Conservation (phyloP, 2,113 vertebrate genomes). For the Ifrita kowaldi region DNA sequence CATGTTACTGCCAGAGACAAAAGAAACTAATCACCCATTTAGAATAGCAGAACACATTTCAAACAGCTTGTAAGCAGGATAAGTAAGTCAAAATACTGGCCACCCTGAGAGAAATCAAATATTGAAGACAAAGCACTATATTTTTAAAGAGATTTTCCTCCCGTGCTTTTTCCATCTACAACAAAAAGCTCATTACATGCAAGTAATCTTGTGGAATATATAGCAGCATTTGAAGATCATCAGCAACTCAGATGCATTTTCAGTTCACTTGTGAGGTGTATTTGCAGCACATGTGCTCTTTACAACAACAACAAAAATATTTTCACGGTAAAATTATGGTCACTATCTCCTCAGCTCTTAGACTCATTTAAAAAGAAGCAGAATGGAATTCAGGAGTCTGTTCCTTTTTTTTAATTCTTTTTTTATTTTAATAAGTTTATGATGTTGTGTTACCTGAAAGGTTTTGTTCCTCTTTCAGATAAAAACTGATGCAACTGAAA, state of each 20-base stretch:
- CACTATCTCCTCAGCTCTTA: slow-evolving; percentile 17
- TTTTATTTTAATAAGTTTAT: not conserved
- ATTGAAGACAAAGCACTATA: slow-evolving; percentile 66
- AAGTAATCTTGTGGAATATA: slow-evolving; percentile 63
- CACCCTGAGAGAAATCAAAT: slow-evolving; percentile 76
- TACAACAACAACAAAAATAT: slow-evolving; percentile 54
- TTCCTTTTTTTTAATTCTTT: not conserved
- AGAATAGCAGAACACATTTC: slow-evolving; percentile 64
- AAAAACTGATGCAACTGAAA: slow-evolving; percentile 28
- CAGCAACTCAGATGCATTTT: slow-evolving; percentile 61
- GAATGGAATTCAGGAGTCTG: not conserved
- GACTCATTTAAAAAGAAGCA: slow-evolving; percentile 11
- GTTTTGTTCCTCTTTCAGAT: not conserved
- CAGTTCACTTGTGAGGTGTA: slow-evolving; percentile 55
- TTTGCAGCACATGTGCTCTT: slow-evolving; percentile 44
- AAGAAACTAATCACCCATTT: slow-evolving; percentile 63
- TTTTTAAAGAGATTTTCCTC: slow-evolving; percentile 49
- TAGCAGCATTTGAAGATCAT: slow-evolving; percentile 72
- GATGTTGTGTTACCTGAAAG: not conserved
- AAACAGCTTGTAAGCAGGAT: slow-evolving; percentile 69
- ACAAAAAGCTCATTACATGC: slow-evolving; percentile 68
- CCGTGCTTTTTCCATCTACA: slow-evolving; percentile 67
- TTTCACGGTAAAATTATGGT: not conserved
- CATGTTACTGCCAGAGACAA: slow-evolving; percentile 66
- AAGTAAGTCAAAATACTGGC: slow-evolving; percentile 74